Evolutionary conservation across 2,797 vertebrate genomes (phyloP).

Genomic region (Pygocentrus nattereri): DNA sequence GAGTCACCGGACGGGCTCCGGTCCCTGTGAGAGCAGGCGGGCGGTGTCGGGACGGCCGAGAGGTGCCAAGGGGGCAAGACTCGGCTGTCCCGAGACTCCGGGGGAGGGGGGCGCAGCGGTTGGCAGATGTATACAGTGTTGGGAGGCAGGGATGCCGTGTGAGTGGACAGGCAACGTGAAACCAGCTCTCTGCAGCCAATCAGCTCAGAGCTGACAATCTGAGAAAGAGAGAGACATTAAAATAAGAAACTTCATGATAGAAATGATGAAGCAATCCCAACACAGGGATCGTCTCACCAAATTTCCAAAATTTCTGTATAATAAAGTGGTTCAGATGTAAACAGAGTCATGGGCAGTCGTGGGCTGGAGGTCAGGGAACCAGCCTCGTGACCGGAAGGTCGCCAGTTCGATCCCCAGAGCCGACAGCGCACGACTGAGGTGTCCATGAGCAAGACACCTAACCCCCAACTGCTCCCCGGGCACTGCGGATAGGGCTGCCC

Average conservation of each 20-base stretch:
- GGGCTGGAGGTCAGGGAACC: no score
- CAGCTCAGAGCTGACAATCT: slow-evolving; percentile 93
- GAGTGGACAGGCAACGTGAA: slow-evolving; percentile 88
- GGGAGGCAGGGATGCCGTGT: slow-evolving; percentile 87
- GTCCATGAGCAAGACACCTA: no score
- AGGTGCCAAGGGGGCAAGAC: slow-evolving; percentile 56
- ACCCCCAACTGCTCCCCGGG: no score
- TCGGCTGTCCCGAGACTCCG: slow-evolving; percentile 79
- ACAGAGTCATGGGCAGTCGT: no score
- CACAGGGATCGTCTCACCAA: no score
- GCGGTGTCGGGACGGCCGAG: slow-evolving; percentile 28
- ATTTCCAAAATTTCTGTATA: no score
- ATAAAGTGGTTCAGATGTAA: no score
- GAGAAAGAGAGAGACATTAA: neutral
- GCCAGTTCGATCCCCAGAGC: no score
- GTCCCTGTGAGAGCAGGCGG: slow-evolving; percentile 58
- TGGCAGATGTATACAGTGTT: slow-evolving; percentile 98
- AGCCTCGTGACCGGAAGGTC: no score
- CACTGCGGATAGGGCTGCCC: no score
- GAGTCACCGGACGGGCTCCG: slow-evolving; percentile 55
- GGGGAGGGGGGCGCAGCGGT: slow-evolving; percentile 79
- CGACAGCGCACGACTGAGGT: no score
- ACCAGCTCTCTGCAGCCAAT: slow-evolving; percentile 93
- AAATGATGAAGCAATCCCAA: no score
- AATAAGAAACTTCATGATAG: neutral